Percentiles rank a stretch among this genome's conserved stretches.
phyloP scores from a whole-genome alignment of 2,888 invertebrate genomes.

The Lasioglossum malachurum region DNA sequence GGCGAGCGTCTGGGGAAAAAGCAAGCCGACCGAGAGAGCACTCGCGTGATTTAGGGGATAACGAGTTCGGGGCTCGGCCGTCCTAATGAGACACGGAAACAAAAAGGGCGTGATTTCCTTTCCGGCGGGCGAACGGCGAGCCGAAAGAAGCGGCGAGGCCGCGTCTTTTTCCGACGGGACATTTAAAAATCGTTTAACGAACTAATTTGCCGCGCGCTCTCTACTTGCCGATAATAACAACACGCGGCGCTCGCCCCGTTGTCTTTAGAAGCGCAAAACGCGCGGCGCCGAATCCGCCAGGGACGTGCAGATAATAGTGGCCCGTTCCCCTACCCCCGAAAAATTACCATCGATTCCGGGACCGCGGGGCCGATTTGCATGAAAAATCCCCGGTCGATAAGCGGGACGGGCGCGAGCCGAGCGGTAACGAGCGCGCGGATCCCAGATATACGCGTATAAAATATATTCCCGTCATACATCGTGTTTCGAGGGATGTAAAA shows the following conservation, averaged over 20 bases:
- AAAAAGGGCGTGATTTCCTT: constrained; percentile 59
- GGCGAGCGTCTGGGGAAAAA: constrained; percentile 13
- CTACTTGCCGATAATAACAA: background rate
- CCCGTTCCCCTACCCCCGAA: constrained; percentile 50
- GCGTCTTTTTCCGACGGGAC: constrained; percentile 11
- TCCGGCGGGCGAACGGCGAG: constrained; percentile 33
- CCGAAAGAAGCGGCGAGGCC: constrained; percentile 2
- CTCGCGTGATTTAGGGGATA: constrained; percentile 56
- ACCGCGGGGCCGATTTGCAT: constrained; percentile 67
- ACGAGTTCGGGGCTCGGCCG: constrained; percentile 43
- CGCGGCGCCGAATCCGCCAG: background rate
- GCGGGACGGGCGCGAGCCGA: constrained; percentile 6
- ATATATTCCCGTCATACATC: constrained; percentile 58
- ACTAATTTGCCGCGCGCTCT: background rate
- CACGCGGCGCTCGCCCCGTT: background rate
- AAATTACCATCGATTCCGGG: constrained; percentile 77
- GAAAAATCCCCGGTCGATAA: constrained; percentile 66
- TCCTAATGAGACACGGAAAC: constrained; percentile 57
- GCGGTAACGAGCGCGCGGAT: constrained; percentile 29
- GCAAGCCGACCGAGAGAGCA: constrained; percentile 3
- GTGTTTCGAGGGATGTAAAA: constrained; percentile 39
- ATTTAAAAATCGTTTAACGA: constrained; percentile 12
- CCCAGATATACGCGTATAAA: constrained; percentile 49
- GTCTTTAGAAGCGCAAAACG: constrained; percentile 10
- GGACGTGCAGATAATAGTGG: constrained; percentile 68